These are phyloP conservation scores for Encarsia formosa DNA, from an alignment of 2,888 invertebrate species.

Conservation along the genomic window DNA sequence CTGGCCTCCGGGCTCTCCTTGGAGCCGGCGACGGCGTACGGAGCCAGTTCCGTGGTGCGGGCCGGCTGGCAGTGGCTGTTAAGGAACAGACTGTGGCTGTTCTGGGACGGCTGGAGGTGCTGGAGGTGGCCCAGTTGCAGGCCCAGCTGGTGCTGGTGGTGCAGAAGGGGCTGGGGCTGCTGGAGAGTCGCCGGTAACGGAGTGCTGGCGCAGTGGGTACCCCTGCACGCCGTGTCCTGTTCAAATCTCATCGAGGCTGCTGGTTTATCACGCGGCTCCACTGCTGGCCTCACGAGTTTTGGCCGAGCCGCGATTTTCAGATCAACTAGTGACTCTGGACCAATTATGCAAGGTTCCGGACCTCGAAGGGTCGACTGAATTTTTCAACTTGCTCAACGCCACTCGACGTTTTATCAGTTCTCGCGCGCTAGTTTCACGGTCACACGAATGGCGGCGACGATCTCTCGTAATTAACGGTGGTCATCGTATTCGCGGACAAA, in stretches of 20 bases:
- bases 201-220: slow-evolving; percentile 60
- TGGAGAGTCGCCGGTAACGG: slow-evolving; percentile 55
- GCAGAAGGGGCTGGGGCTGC: slow-evolving; percentile 58
- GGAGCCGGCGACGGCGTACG: not conserved
- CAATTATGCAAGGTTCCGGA: no score
- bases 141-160: slow-evolving; percentile 55
- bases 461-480: no score
- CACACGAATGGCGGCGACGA: no score
- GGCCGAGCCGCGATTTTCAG: slow-evolving; percentile 55
- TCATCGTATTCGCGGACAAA: no score
- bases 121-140: not conserved
- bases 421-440: no score
- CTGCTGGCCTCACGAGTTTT: slow-evolving; percentile 56
- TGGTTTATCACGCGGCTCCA: slow-evolving; percentile 12
- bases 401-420: no score
- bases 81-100: slow-evolving; percentile 25
- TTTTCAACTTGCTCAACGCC: no score
- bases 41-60: not conserved
- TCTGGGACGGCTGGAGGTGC: slow-evolving; percentile 20
- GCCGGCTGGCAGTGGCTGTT: not conserved
- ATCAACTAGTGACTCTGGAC: no score
- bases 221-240: slow-evolving; percentile 58
- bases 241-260: slow-evolving; percentile 69
- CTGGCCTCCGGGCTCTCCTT: slow-evolving; percentile 10
- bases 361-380: no score